These are phyloP conservation scores for Octopus sinensis DNA, from an alignment of 1,140 invertebrate genomes.

Conservation along the genomic window DNA sequence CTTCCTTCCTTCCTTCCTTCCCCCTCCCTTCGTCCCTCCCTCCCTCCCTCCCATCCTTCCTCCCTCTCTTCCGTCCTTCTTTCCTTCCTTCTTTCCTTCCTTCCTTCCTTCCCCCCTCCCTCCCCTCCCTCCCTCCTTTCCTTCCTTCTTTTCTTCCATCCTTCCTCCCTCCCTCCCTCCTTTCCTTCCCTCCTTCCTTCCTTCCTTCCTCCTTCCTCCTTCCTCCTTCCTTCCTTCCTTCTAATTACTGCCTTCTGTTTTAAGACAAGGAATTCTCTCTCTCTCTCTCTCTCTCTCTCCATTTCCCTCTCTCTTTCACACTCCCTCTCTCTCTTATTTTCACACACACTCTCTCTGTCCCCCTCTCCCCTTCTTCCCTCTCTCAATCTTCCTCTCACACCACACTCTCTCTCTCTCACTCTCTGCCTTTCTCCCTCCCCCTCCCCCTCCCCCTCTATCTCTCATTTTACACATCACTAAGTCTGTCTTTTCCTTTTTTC, in stretches of 20 bases:
- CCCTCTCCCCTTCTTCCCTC: neutral
- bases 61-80: neutral
- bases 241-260: neutral
- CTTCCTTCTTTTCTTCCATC: neutral
- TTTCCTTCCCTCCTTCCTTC: neutral
- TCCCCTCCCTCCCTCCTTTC: neutral
- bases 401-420: neutral
- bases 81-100: neutral
- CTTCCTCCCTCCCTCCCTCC: neutral
- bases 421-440: slow-evolving; percentile 3
- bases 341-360: too few relatives aligned
- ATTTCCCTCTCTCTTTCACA: too few relatives aligned
- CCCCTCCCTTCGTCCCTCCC: neutral
- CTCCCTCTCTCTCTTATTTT: too few relatives aligned
- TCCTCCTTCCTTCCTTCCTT: neutral
- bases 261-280: neutral
- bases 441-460: too few relatives aligned
- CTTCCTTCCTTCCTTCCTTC: neutral
- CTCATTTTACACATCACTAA: too few relatives aligned
- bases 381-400: slow-evolving; percentile 6
- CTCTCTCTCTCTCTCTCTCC: neutral
- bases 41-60: neutral
- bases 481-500: neutral
- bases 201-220: neutral
- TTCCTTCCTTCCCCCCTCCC: neutral